These are phyloP conservation scores for Dasyornis broadbenti DNA, from an alignment of 2,113 vertebrate species.

Conservation along the genomic window DNA sequence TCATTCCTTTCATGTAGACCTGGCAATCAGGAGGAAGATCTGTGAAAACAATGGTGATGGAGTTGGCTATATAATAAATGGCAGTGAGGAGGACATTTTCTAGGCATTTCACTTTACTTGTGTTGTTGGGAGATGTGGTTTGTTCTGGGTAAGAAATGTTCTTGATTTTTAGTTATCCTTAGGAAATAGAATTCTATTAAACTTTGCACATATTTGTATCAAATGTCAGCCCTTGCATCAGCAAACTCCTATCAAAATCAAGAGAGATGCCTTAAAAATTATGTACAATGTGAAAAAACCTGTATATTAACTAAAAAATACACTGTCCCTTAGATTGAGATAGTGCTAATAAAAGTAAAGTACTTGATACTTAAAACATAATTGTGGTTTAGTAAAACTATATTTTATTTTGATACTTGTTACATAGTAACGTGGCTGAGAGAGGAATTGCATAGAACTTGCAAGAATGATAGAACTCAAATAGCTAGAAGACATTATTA, in stretches of 20 bases:
- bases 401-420: neutral
- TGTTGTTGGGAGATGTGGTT: neutral
- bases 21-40: neutral
- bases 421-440: neutral
- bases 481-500: neutral
- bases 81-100: neutral
- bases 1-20: neutral
- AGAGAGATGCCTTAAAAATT: neutral
- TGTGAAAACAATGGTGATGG: neutral
- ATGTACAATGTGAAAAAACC: fast-evolving
- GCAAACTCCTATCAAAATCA: neutral
- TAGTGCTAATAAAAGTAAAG: neutral
- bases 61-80: neutral
- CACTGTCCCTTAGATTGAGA: neutral
- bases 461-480: neutral
- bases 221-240: neutral
- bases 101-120: neutral
- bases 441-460: neutral
- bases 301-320: neutral
- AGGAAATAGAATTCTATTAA: neutral
- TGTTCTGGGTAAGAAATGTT: neutral
- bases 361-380: neutral
- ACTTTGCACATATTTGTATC: neutral
- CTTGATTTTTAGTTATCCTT: neutral
- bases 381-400: neutral